These are phyloP conservation scores for Catocala nupta DNA, from an alignment of 2,888 invertebrate genomes.

Conservation along the genomic window DNA sequence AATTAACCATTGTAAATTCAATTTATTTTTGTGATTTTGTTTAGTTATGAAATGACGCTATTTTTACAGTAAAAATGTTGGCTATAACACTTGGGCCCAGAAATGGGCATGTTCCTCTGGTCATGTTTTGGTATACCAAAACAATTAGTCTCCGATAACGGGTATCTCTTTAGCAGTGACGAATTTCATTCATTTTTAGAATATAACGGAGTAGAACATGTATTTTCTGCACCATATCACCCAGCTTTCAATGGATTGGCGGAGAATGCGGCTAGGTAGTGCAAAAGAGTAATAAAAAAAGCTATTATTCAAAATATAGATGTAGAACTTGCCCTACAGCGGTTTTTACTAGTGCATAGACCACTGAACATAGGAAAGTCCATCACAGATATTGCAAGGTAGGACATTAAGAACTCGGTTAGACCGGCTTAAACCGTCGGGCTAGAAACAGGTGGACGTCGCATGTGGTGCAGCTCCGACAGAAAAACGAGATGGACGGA, in stretches of 20 bases:
- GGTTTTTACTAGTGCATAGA: conserved; percentile 2
- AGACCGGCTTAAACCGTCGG: background rate
- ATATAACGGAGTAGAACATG: background rate
- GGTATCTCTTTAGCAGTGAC: background rate
- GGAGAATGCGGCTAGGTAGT: conserved; percentile 41
- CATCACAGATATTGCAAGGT: conserved; percentile 2
- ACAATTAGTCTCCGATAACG: conserved; percentile 6
- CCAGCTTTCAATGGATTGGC: conserved; percentile 44
- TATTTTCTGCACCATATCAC: conserved; percentile 15
- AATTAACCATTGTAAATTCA: too few species aligned
- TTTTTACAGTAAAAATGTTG: too few species aligned
- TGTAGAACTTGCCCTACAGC: background rate
- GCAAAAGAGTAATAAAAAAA: conserved; percentile 44
- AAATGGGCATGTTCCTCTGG: too few species aligned
- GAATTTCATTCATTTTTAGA: background rate
- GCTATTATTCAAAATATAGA: conserved; percentile 7
- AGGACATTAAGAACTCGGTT: background rate
- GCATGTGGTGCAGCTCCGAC: background rate
- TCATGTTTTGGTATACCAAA: background rate
- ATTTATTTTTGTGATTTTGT: too few species aligned
- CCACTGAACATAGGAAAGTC: conserved; percentile 1
- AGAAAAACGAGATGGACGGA: background rate
- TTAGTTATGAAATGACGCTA: too few species aligned
- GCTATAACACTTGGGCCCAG: too few species aligned
- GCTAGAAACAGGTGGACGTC: background rate